These are phyloP conservation scores for Cancer borealis DNA, from an alignment of 2,888 invertebrate genomes.

Conservation along the genomic window DNA sequence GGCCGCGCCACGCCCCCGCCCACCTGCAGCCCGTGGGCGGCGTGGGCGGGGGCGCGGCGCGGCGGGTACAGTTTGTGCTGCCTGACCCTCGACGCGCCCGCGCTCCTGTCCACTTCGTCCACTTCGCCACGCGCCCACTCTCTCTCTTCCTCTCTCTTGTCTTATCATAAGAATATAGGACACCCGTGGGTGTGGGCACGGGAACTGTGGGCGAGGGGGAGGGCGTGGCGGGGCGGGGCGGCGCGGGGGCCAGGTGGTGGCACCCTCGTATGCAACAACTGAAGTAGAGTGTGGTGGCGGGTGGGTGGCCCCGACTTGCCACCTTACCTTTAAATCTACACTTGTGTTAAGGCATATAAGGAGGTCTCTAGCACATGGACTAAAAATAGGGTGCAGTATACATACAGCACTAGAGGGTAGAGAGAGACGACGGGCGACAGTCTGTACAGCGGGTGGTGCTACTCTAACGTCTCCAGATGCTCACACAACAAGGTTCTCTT, in stretches of 20 bases:
- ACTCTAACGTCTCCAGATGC: constrained; percentile 62
- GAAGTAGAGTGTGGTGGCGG: constrained; percentile 66
- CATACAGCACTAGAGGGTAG: constrained; percentile 76
- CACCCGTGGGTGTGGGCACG: constrained; percentile 34
- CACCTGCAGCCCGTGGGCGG: background rate
- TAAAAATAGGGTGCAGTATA: constrained; percentile 76
- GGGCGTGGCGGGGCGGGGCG: constrained; percentile 61
- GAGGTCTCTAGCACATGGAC: constrained; percentile 77
- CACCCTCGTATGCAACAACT: constrained; percentile 72
- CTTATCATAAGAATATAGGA: constrained; percentile 59
- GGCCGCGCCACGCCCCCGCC: constrained; percentile 58
- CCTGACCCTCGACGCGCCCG: constrained; percentile 56
- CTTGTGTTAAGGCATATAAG: constrained; percentile 77
- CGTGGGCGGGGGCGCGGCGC: constrained; percentile 43
- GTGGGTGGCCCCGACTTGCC: constrained; percentile 50
- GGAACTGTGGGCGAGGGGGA: constrained; percentile 27
- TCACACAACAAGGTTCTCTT: constrained; percentile 61
- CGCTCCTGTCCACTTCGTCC: constrained; percentile 45
- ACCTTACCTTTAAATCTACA: constrained; percentile 75
- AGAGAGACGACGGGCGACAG: constrained; percentile 58
- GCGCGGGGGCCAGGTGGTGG: constrained; percentile 58
- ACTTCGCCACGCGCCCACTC: constrained; percentile 56
- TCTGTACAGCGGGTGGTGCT: constrained; percentile 73
- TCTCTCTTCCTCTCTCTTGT: constrained; percentile 36
- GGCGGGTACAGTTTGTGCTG: constrained; percentile 71